Conservation (phyloP, 2,113 vertebrate species). For the Myiagra hebetior region DNA sequence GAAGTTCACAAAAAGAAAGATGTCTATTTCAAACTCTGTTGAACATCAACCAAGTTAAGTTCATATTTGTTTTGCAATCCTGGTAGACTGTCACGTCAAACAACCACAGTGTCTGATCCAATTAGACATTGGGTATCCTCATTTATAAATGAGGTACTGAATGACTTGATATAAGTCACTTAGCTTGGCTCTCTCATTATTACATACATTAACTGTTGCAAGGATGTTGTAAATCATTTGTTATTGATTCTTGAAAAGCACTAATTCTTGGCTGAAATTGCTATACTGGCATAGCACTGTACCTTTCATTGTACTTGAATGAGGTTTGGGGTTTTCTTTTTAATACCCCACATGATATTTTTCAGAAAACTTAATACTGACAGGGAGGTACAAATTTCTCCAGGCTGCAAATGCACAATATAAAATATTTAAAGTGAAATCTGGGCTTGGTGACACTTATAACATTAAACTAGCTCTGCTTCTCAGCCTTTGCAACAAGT, state of each 20-base stretch:
- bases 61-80: not conserved
- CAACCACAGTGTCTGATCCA: accelerated
- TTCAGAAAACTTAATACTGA: not conserved
- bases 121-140: not conserved
- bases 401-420: not conserved
- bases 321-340: not conserved
- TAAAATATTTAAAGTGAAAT: constrained; percentile 26
- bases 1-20: not conserved
- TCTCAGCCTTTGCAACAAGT: not conserved
- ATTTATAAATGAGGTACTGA: not conserved
- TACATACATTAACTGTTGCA: not conserved
- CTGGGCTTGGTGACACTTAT: not conserved
- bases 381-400: not conserved
- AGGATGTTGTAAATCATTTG: not conserved
- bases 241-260: not conserved
- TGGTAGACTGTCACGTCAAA: not conserved
- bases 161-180: not conserved
- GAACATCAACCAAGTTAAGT: not conserved
- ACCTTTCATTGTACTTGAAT: not conserved
- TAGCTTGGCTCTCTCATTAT: not conserved
- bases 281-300: not conserved
- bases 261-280: not conserved
- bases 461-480: not conserved
- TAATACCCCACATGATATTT: not conserved
- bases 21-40: not conserved